Percentiles rank a stretch among this genome's conserved stretches.
Conservation (phyloP, 30 jellyfish, hydroid and myxozoan species). For the Chrysaora quinquecirrha region DNA sequence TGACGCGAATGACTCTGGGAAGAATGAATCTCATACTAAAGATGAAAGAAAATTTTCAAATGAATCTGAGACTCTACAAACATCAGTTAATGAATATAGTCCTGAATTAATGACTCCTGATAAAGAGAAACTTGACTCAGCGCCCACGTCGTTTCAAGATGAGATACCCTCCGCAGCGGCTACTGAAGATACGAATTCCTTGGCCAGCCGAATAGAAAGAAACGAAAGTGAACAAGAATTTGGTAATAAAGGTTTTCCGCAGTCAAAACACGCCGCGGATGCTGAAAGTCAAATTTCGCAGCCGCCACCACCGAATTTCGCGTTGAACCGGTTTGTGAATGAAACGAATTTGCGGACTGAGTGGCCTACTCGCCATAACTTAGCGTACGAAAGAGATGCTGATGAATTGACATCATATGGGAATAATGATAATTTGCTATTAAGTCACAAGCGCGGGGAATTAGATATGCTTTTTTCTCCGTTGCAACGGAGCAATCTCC, state of each 20-base stretch:
- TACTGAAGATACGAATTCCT: constrained; percentile 93
- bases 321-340: not conserved
- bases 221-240: constrained; percentile 33
- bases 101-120: constrained; percentile 21
- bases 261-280: constrained; percentile 16
- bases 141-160: constrained; percentile 44
- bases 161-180: constrained; percentile 90
- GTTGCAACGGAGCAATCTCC: constrained; percentile 24
- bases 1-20: not conserved
- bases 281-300: not conserved
- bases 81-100: not conserved
- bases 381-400: constrained; percentile 11
- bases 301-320: constrained; percentile 2
- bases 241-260: constrained; percentile 19
- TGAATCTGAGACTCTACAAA: not conserved
- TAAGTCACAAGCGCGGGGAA: constrained; percentile 34
- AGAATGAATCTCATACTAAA: not conserved
- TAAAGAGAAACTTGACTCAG: constrained; percentile 43
- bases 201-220: constrained; percentile 68
- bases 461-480: constrained; percentile 59
- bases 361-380: constrained; percentile 4
- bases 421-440: constrained; percentile 20
- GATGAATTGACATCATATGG: constrained; percentile 5
- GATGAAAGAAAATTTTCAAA: not conserved
- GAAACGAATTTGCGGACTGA: not conserved